These are phyloP conservation scores for Erythrocebus patas DNA, from an alignment of 2,113 vertebrate genomes.

Conservation along the genomic window DNA sequence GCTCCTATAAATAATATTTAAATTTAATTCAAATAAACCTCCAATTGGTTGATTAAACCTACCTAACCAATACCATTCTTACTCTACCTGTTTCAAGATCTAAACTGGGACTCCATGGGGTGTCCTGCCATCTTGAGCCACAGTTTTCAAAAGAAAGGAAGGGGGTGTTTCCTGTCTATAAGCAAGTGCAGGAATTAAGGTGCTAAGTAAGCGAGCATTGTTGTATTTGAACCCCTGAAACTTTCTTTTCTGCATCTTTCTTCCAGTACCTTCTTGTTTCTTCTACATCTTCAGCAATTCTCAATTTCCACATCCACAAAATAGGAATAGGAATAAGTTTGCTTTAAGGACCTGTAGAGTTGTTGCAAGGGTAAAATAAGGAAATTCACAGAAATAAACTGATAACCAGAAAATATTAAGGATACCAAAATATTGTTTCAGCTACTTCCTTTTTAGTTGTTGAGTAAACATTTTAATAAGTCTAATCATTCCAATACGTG, in stretches of 20 bases:
- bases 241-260: neutral
- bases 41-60: neutral
- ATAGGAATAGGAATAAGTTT: neutral
- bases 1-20: neutral
- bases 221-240: neutral
- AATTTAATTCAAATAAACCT: neutral
- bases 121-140: neutral
- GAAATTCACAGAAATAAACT: neutral
- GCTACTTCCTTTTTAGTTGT: neutral
- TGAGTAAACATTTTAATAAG: neutral
- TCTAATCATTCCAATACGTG: neutral
- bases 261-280: neutral
- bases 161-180: neutral
- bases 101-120: neutral
- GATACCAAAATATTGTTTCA: slow-evolving; percentile 1
- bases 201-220: neutral
- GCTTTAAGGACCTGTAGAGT: neutral
- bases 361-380: neutral
- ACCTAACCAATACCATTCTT: neutral
- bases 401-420: neutral
- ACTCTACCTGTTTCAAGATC: neutral
- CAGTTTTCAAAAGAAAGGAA: neutral
- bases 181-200: neutral
- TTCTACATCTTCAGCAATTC: neutral
- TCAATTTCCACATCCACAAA: neutral